phyloP scores from a whole-genome alignment of 2,888 invertebrate genomes.

The Dryobotodes eremita region DNA sequence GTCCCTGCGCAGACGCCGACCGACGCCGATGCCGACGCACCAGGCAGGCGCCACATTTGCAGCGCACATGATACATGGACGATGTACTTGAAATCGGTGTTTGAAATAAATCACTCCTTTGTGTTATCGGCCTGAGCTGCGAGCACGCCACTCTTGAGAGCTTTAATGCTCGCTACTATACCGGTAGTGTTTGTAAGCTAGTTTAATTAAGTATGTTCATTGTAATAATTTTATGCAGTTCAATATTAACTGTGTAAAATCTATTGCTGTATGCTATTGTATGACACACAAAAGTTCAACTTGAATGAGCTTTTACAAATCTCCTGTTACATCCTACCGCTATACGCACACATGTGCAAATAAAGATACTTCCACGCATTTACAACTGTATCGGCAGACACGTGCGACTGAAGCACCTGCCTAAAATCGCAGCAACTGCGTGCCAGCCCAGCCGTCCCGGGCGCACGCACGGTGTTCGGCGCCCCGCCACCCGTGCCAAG shows the following conservation, averaged over 20 bases:
- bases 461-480: slow-evolving; percentile 22
- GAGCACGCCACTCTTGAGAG: slow-evolving; percentile 76
- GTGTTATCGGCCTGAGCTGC: slow-evolving; percentile 77
- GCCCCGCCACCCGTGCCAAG: slow-evolving; percentile 68
- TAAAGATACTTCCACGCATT: slow-evolving; percentile 33
- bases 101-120: slow-evolving; percentile 84
- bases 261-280: neutral
- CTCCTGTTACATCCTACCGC: slow-evolving; percentile 61
- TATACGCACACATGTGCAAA: slow-evolving; percentile 21
- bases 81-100: slow-evolving; percentile 76
- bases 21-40: slow-evolving; percentile 71
- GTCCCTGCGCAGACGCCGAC: slow-evolving; percentile 79
- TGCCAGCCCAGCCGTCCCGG: slow-evolving; percentile 48
- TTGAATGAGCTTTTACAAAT: slow-evolving; percentile 59
- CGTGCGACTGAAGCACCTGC: slow-evolving; percentile 74
- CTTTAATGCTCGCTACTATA: slow-evolving; percentile 70
- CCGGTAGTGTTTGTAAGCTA: slow-evolving; percentile 49
- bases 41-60: slow-evolving; percentile 88
- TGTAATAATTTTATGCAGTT: slow-evolving; percentile 31
- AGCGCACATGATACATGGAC: slow-evolving; percentile 84
- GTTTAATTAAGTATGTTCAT: slow-evolving; percentile 47
- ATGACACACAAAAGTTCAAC: slow-evolving; percentile 6
- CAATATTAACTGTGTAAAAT: slow-evolving; percentile 10
- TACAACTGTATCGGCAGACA: slow-evolving; percentile 56
- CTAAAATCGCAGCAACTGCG: slow-evolving; percentile 66